Evolutionary conservation across 2,113 vertebrate species (phyloP).

Genomic region (human): DNA sequence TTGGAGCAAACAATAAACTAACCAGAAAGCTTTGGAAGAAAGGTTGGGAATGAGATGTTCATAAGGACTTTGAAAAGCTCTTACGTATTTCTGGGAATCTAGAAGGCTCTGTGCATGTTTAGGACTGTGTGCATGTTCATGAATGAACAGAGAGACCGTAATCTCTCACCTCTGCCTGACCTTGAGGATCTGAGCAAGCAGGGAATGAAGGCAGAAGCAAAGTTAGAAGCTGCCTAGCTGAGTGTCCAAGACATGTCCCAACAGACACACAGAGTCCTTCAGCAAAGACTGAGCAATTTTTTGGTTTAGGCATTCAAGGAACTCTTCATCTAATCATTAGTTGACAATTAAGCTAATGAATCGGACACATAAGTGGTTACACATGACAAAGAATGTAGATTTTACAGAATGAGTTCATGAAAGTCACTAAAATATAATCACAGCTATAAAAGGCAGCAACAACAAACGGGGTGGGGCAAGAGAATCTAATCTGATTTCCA

Average conservation of each 20-base stretch:
- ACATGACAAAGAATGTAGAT: neutral
- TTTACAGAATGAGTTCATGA: neutral
- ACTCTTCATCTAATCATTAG: neutral
- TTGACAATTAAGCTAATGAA: neutral
- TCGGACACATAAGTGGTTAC: neutral
- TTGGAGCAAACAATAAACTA: neutral
- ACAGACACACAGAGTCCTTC: too few relatives aligned
- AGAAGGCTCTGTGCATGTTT: neutral
- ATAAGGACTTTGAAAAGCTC: neutral
- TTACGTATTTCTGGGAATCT: neutral
- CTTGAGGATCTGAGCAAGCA: neutral
- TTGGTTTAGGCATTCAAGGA: neutral
- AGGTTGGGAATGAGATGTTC: neutral
- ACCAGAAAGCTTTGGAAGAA: neutral
- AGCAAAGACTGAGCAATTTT: neutral
- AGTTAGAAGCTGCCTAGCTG: neutral
- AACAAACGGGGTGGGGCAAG: neutral
- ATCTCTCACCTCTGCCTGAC: neutral
- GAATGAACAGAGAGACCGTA: neutral
- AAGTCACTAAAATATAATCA: neutral
- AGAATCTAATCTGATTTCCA: neutral
- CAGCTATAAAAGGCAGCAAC: neutral
- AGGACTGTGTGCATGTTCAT: neutral
- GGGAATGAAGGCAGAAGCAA: neutral
- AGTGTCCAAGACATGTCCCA: neutral